Evolutionary conservation across 2,797 vertebrate species (phyloP).

Genomic region (Lutjanus argentimaculatus): DNA sequence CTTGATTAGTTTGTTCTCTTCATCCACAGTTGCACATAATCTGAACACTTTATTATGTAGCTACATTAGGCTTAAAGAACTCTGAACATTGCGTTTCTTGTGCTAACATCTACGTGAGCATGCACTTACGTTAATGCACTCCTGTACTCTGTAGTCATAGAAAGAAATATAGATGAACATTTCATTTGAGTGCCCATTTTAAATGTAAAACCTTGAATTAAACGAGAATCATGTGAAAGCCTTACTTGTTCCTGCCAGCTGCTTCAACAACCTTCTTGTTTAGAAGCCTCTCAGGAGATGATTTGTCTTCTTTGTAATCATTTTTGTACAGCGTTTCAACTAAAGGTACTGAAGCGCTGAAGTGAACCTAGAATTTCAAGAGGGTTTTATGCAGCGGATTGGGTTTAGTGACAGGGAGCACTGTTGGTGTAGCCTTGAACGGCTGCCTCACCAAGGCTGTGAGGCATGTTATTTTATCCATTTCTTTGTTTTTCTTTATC

Average conservation of each 20-base stretch:
- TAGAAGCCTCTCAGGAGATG: constrained; percentile 21
- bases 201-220: constrained; percentile 22
- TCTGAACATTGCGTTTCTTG: background rate
- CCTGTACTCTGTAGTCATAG: background rate
- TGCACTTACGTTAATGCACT: constrained; percentile 31
- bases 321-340: constrained; percentile 28
- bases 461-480: constrained; percentile 44
- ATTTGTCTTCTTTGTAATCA: background rate
- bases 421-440: constrained; percentile 80
- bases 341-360: constrained; percentile 23
- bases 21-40: background rate
- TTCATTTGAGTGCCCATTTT: background rate
- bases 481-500: constrained; percentile 56
- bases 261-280: constrained; percentile 20
- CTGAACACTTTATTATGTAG: background rate
- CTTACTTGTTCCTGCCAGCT: constrained; percentile 64
- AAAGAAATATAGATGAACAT: background rate
- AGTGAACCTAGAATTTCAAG: background rate
- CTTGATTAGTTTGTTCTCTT: constrained; percentile 6
- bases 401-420: constrained; percentile 15
- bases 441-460: constrained; percentile 68
- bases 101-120: background rate
- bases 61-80: constrained; percentile 3
- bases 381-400: constrained; percentile 13
- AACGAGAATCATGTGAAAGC: constrained; percentile 30